A percentile compares a stretch with the other conserved stretches of the same genome.
Evolutionary conservation across 2,113 vertebrate genomes (phyloP).

Genomic region (Gasterosteus nipponicus): DNA sequence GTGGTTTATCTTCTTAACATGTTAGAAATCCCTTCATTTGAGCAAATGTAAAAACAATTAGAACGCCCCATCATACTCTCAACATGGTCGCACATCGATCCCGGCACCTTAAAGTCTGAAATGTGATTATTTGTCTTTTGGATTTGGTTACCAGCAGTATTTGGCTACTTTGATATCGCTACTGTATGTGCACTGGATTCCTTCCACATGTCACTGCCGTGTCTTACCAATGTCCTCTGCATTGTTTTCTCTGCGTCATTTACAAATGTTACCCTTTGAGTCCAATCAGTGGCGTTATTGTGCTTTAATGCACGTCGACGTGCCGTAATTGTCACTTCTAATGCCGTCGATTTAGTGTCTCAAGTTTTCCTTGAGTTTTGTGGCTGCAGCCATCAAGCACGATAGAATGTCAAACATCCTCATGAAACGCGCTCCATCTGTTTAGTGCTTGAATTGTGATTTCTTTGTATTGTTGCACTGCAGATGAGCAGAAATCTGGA

Average conservation of each 20-base stretch:
- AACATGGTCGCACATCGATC: conserved; percentile 20
- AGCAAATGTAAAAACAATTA: not conserved
- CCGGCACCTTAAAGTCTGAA: conserved; percentile 33
- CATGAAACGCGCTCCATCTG: not conserved
- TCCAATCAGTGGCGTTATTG: conserved; percentile 43
- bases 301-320: conserved; percentile 55
- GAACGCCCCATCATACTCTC: not conserved
- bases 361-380: conserved; percentile 11
- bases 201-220: conserved; percentile 25
- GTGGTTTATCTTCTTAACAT: not conserved
- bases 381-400: conserved; percentile 9
- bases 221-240: conserved; percentile 14
- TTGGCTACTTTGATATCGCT: conserved; percentile 64
- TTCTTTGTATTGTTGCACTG: conserved; percentile 29
- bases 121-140: conserved; percentile 4
- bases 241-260: conserved; percentile 14
- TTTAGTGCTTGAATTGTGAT: conserved; percentile 14
- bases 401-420: conserved; percentile 2
- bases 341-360: conserved; percentile 20
- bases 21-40: not conserved
- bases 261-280: conserved; percentile 37
- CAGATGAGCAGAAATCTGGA: conserved; percentile 24
- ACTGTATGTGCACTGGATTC: conserved; percentile 12
- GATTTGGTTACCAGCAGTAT: conserved; percentile 80
- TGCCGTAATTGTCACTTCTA: conserved; percentile 22